Percentiles rank a stretch among this genome's conserved stretches.
phyloP scores from a whole-genome alignment of 2,797 vertebrate genomes.

The Pangasius sanitwongsei region DNA sequence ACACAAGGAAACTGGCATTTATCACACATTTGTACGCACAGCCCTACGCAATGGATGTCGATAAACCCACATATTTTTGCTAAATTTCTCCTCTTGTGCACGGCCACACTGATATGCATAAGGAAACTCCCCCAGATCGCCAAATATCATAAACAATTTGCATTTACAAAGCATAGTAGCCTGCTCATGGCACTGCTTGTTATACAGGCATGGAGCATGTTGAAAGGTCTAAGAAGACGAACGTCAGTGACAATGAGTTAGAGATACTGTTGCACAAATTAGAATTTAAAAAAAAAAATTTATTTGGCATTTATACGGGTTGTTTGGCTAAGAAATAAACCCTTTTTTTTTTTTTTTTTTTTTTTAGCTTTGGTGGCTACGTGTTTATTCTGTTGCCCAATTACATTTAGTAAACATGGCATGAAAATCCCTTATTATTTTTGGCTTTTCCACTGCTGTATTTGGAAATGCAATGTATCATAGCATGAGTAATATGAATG shows the following conservation, averaged over 20 bases:
- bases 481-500: background rate
- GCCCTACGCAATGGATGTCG: background rate
- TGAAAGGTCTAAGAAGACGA: background rate
- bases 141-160: background rate
- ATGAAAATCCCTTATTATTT: background rate
- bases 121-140: background rate
- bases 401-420: background rate
- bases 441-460: background rate
- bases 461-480: background rate
- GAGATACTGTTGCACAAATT: background rate
- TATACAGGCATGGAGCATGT: background rate
- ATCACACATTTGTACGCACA: background rate
- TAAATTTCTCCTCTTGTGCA: background rate
- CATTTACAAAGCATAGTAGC: background rate
- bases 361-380: background rate
- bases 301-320: background rate
- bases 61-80: background rate
- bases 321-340: background rate
- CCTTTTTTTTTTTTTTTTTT: background rate
- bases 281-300: background rate
- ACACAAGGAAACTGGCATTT: background rate
- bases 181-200: background rate
- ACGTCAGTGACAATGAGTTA: background rate
- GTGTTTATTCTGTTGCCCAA: background rate
- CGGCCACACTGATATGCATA: background rate